Evolutionary conservation across 2,113 vertebrate species (phyloP).

Genomic region (Xyliphius kryptos): DNA sequence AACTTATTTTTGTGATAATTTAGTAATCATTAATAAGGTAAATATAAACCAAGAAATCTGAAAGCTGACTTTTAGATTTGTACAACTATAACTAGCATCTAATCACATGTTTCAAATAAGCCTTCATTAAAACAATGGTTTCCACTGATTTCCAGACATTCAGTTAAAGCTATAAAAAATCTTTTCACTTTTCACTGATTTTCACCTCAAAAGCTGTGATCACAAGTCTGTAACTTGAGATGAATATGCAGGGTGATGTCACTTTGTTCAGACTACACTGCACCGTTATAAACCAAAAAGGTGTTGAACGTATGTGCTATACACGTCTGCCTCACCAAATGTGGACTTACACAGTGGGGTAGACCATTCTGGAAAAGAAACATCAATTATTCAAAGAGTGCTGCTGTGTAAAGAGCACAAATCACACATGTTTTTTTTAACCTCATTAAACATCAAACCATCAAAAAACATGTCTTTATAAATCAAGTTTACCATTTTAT

Average conservation of each 20-base stretch:
- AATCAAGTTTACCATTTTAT: neutral
- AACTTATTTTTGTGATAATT: no score
- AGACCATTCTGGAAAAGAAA: constrained; percentile 47
- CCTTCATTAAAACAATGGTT: no score
- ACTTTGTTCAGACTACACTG: neutral
- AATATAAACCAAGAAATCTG: no score
- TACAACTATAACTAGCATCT: no score
- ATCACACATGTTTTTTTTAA: constrained; percentile 28
- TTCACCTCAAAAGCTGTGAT: constrained; percentile 20
- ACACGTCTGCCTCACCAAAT: neutral
- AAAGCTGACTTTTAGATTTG: no score
- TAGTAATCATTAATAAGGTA: no score
- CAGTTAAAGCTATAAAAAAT: neutral
- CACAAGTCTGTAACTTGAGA: constrained; percentile 12
- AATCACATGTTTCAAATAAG: no score
- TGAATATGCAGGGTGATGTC: constrained; percentile 1
- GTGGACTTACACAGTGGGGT: constrained; percentile 36
- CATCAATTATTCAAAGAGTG: constrained; percentile 58
- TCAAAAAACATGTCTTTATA: constrained; percentile 1
- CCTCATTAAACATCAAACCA: constrained; percentile 7
- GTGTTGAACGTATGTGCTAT: neutral
- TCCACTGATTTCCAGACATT: neutral
- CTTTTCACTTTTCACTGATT: constrained; percentile 1
- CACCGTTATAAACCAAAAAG: neutral
- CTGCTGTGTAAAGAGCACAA: constrained; percentile 46